Evolutionary conservation across 2,888 invertebrate genomes (phyloP).

Genomic region (Mycogona germanica): DNA sequence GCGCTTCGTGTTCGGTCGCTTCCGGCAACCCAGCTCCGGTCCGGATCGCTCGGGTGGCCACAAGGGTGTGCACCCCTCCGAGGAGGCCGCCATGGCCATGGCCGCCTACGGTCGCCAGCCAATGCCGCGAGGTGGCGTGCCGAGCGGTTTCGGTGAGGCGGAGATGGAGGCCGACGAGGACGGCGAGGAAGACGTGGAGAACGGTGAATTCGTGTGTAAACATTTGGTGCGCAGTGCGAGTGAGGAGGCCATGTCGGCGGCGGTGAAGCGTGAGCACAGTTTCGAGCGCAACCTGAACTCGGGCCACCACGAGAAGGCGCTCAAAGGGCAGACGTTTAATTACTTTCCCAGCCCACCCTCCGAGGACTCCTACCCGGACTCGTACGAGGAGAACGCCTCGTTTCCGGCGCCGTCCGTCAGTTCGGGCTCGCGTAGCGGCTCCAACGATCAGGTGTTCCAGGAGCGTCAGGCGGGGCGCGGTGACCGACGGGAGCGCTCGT

Average conservation of each 20-base stretch:
- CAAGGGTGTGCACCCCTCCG: conserved; percentile 8
- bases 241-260: conserved; percentile 25
- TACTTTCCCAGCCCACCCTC: conserved; percentile 25
- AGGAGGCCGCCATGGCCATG: conserved; percentile 32
- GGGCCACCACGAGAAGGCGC: conserved; percentile 23
- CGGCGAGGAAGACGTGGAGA: conserved; percentile 24
- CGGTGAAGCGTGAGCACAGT: conserved; percentile 23
- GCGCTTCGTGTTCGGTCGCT: conserved; percentile 54
- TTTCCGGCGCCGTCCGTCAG: conserved; percentile 23
- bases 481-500: conserved; percentile 6
- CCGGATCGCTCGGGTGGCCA: neutral
- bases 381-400: conserved; percentile 23
- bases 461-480: conserved; percentile 16
- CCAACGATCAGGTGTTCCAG: conserved; percentile 20
- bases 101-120: conserved; percentile 32
- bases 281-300: conserved; percentile 24
- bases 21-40: conserved; percentile 40
- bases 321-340: conserved; percentile 25
- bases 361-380: conserved; percentile 25
- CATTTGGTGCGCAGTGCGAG: conserved; percentile 26
- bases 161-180: conserved; percentile 14
- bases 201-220: conserved; percentile 23
- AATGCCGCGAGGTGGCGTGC: neutral
- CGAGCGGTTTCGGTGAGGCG: neutral
- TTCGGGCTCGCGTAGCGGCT: conserved; percentile 23